Base-by-base conservation (phyloP, 2,888 invertebrate genomes). In the Erebia epiphron region DNA sequence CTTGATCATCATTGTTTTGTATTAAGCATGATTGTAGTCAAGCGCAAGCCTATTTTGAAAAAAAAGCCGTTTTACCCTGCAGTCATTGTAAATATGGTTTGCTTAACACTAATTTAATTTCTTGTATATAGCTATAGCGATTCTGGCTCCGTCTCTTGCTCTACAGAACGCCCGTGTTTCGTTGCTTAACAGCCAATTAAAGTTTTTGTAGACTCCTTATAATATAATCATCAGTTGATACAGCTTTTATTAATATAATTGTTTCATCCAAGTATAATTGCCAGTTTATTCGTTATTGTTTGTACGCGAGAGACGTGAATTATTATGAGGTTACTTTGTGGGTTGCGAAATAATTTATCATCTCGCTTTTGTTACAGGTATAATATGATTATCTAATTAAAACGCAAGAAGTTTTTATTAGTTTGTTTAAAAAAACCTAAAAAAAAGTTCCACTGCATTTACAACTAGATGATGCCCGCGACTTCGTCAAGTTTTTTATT, bases 131-230 rank as follows among this genome's bases (percentile, higher is more conserved):
- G 8, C n/a, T 9, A 52, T 8, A 35, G 35, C 5, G 18, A 18
- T 16, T 10, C 9, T 10, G 18, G 8, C 16, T 18, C 56, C 43
- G 56, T 66, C 66, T 66, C 66, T 66, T 18, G 16, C 13, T 7
- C 43, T 66, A 66, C 52, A 18, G 46, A 10, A 46, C 57, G 57
- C 56, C 43, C 66, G 21, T 66, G 56, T 57, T 65, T 43, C 56
- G 21, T 67, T 41, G n/a, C 57, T n/a, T 66, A 68, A 66, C 68
- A 62, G 73, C 66, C 68, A 70, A 70, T 68, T 68, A 73, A 72
- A 58, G 50, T 70, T 68, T 66, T 66, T 66, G 56, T 65, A 57
- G 61, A 65, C 65, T 68, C 68, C 57, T 66, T 46, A 68, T 68
- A 62, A 60, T 68, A 68, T 68, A 62, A 60, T 68, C 67, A 70